A percentile compares a stretch with the other conserved stretches of the same genome.
Conservation (phyloP, 2,888 invertebrate genomes). For the Hedya salicella region DNA sequence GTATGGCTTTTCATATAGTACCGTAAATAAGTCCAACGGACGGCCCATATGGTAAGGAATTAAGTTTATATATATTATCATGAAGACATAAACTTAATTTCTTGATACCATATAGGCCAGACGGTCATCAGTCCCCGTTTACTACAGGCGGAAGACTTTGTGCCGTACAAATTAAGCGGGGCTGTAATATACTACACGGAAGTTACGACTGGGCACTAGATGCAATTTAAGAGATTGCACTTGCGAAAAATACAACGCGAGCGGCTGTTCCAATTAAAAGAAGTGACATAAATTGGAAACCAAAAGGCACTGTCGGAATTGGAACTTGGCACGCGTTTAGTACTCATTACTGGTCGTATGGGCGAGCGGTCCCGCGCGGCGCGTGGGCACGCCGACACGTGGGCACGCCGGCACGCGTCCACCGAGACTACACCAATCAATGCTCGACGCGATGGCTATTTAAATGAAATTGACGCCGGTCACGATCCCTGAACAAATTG, state of each 20-base stretch:
- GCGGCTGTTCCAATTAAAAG: constrained; percentile 32
- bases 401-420: constrained; percentile 23
- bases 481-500: constrained; percentile 61
- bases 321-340: constrained; percentile 38
- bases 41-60: too few relatives aligned
- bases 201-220: neutral
- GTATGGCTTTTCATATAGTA: too few relatives aligned
- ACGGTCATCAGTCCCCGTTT: too few relatives aligned
- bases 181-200: neutral
- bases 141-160: too few relatives aligned
- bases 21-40: too few relatives aligned
- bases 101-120: too few relatives aligned
- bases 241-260: neutral
- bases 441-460: constrained; percentile 53
- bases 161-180: too few relatives aligned
- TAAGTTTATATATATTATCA: too few relatives aligned
- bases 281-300: constrained; percentile 39
- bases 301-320: constrained; percentile 18
- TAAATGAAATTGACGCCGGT: constrained; percentile 62
- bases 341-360: constrained; percentile 20
- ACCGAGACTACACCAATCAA: constrained; percentile 48
- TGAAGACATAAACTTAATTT: too few relatives aligned
- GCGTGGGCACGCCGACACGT: constrained; percentile 33
- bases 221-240: constrained; percentile 21
- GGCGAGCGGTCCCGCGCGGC: constrained; percentile 34